Evolutionary conservation across 92 coral and sea anemone genomes (phyloP), one percentile per base, ranked within the genome.

Genomic region (Umimayanthus chanpuru): DNA sequence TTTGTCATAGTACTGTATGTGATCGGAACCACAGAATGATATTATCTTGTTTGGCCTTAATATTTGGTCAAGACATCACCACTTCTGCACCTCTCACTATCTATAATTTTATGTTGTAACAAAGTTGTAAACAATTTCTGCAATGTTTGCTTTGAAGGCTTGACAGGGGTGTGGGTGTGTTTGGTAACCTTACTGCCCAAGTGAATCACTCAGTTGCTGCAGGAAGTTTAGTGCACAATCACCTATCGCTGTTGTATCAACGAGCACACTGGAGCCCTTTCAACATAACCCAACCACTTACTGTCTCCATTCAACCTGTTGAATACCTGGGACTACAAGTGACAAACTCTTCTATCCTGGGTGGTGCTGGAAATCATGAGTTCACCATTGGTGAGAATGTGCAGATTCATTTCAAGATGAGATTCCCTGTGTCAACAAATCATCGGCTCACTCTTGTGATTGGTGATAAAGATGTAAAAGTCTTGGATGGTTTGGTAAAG

Each of bases 301-400:
- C 15, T 15, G 70, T 87, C 21, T 6, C 2, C n/a, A 93, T 94
- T 39, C 86, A 90, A 65, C n/a, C 86, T 55, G 87, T 94, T 23
- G 47, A 21, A 38, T 68, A 88, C 58, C 28, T 78, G 38, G 90
- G 89, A 26, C 90, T 91, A 5, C 44, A 41, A 21, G 89, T 79
- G 61, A 23, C 79, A 70, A 88, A 85, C 77, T 91, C 92, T 36
- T 86, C 94, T 20, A 90, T 96, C 6, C 92, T 90, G 41, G 89
- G 88, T 4, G 44, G 77, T 8, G 80, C 73, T 28, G 93, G 94
- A 36, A 41, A 41, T n/a, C 64, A 53, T 14, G 89, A 25, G 11
- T 79, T 96, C 78, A 90, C 96, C 55, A 89, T 96, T 67, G 98
- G 98, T 18, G 99, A 97, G 76, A 91, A 91, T 65, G 75, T 95